Evolutionary conservation across 2,113 vertebrate genomes (phyloP).

Genomic region (Myrmophylax atrothorax): DNA sequence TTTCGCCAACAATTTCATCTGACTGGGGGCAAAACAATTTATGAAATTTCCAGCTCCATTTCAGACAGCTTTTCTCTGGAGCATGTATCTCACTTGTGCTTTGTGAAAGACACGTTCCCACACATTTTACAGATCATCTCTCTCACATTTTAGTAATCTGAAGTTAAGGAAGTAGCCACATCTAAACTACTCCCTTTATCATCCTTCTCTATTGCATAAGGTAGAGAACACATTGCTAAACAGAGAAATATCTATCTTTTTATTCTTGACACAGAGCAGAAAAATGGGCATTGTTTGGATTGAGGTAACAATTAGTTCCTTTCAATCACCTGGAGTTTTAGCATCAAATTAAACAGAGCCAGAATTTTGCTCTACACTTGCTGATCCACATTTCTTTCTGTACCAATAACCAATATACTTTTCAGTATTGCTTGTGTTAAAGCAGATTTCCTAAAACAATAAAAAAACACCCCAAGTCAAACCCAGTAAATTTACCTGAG

Average conservation of each 20-base stretch:
- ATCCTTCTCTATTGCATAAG: neutral
- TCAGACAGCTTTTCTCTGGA: neutral
- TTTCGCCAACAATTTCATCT: neutral
- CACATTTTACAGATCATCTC: neutral
- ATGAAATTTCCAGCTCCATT: neutral
- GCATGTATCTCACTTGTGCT: accelerated
- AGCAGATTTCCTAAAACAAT: neutral
- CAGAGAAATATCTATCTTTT: neutral
- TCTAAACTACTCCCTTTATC: neutral
- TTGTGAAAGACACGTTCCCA: neutral
- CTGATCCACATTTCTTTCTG: neutral
- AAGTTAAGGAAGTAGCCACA: neutral
- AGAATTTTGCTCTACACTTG: neutral
- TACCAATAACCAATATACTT: neutral
- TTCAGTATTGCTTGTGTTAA: neutral
- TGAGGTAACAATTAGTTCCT: neutral
- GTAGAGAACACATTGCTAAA: neutral
- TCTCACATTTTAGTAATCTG: neutral
- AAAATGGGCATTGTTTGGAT: neutral
- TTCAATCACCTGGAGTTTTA: neutral
- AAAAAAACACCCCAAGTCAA: neutral
- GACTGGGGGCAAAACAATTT: neutral
- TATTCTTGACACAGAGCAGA: neutral
- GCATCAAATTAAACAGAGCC: neutral
- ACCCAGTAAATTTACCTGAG: neutral